A percentile compares a stretch with the other conserved stretches of the same genome.
These are phyloP conservation scores for Silurus glanis DNA, from an alignment of 2,113 vertebrate species.

Conservation along the genomic window DNA sequence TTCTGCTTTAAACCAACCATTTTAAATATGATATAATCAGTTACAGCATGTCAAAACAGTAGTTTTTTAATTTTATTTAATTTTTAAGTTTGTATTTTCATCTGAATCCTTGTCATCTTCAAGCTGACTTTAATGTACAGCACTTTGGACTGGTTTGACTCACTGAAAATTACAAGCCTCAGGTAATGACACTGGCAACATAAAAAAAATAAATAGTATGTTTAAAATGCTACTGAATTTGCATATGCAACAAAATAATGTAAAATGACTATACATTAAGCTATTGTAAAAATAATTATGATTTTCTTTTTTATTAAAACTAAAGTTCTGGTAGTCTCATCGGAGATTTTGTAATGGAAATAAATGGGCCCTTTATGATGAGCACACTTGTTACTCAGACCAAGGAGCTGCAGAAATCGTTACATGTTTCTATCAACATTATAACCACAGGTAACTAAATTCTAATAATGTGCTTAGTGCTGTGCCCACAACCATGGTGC, in stretches of 20 bases:
- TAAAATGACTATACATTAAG: not conserved
- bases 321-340: constrained; percentile 58
- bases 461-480: not conserved
- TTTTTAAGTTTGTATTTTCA: not conserved
- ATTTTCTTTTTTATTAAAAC: not conserved
- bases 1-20: not conserved
- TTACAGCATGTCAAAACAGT: too few relatives aligned
- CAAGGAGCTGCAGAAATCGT: accelerated
- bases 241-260: not conserved
- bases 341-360: constrained; percentile 45
- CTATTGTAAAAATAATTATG: not conserved
- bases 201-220: constrained; percentile 32
- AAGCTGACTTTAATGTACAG: constrained; percentile 60
- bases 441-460: constrained; percentile 57
- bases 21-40: too few relatives aligned
- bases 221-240: not conserved
- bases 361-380: accelerated
- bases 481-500: not conserved
- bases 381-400: accelerated
- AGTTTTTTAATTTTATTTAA: not conserved
- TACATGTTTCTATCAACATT: not conserved
- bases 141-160: constrained; percentile 58
- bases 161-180: constrained; percentile 16
- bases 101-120: constrained; percentile 20
- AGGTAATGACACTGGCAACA: constrained; percentile 41